These are phyloP conservation scores for Thalassarche chlororhynchos DNA, from an alignment of 2,113 vertebrate genomes.

Conservation along the genomic window DNA sequence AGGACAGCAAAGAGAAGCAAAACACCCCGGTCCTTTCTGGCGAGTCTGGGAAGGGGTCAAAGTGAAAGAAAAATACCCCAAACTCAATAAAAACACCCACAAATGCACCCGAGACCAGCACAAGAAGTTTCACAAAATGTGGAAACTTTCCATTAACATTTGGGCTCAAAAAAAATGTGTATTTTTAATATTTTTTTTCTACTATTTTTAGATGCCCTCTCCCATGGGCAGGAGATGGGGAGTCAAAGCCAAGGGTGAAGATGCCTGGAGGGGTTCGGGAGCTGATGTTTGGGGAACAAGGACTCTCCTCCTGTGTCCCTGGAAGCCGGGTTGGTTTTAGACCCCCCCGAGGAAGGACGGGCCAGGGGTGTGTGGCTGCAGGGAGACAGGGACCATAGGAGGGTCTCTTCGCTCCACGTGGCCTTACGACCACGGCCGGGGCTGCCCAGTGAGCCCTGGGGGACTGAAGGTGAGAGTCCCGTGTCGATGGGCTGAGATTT, in stretches of 20 bases:
- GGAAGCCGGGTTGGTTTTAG: neutral
- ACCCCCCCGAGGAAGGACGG: neutral
- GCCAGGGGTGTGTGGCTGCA: too few relatives aligned
- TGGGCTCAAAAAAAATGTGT: neutral
- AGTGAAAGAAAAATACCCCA: neutral
- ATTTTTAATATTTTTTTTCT: neutral
- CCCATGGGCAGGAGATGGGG: fast-evolving
- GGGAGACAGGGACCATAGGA: neutral
- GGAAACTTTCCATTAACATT: neutral
- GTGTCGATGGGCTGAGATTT: neutral
- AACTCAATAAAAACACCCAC: neutral
- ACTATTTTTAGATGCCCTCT: neutral
- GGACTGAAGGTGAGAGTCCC: neutral
- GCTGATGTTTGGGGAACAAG: neutral
- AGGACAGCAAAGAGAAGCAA: neutral
- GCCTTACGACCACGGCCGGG: fast-evolving
- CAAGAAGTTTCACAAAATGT: neutral
- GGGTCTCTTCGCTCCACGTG: fast-evolving
- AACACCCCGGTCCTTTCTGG: neutral
- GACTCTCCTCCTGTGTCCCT: neutral
- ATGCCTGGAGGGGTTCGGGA: neutral
- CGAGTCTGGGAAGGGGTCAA: neutral
- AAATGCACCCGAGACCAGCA: fast-evolving
- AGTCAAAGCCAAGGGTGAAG: neutral
- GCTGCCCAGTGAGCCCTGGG: neutral